Evolutionary conservation across 1,140 invertebrate species (phyloP).

Genomic region (Meloidogyne floridensis): DNA sequence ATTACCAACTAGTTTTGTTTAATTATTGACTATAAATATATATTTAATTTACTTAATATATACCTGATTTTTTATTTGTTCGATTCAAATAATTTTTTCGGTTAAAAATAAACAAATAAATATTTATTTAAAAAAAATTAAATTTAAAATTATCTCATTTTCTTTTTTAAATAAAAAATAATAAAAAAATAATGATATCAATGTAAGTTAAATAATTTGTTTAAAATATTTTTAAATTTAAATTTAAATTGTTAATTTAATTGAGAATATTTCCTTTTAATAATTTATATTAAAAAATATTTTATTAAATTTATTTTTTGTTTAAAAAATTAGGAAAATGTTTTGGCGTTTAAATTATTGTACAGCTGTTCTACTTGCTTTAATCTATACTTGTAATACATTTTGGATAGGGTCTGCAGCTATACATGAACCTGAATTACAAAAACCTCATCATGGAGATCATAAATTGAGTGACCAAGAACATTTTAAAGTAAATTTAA

Average conservation of each 20-base stretch:
- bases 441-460: slow-evolving; percentile 23
- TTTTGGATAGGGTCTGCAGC: slow-evolving; percentile 24
- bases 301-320: neutral
- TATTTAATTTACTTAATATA: too few relatives aligned
- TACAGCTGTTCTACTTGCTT: slow-evolving; percentile 20
- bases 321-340: slow-evolving; percentile 23
- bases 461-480: slow-evolving; percentile 25
- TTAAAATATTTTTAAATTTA: neutral
- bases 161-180: neutral
- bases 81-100: neutral
- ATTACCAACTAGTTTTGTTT: too few relatives aligned
- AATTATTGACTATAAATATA: too few relatives aligned
- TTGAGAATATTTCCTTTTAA: too few relatives aligned
- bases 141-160: neutral
- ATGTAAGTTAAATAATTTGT: neutral
- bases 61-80: neutral
- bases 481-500: slow-evolving; percentile 15
- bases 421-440: slow-evolving; percentile 16
- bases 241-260: too few relatives aligned
- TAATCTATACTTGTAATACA: slow-evolving; percentile 21
- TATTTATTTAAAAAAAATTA: slow-evolving; percentile 10
- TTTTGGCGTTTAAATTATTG: slow-evolving; percentile 29
- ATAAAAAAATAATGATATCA: slow-evolving; percentile 8
- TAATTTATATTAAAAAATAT: too few relatives aligned
- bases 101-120: neutral